Conservation (phyloP, 92 coral and sea anemone genomes). For the Anthopleura xanthogrammica region DNA sequence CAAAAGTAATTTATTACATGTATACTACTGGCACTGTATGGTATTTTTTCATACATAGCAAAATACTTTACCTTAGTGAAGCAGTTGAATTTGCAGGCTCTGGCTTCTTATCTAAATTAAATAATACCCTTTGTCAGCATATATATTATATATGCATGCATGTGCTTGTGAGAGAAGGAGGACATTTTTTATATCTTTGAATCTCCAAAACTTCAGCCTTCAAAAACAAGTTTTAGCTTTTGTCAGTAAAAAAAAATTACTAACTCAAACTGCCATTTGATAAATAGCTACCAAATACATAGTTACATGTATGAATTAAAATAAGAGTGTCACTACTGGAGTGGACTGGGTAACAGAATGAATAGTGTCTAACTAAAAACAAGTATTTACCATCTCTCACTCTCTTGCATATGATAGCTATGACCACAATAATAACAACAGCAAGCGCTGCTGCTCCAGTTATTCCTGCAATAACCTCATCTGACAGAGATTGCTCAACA, state of each 20-base stretch:
- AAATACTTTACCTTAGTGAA: neutral
- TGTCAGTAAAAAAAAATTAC: too few species aligned
- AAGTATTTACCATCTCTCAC: conserved; percentile 19
- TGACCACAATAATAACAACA: conserved; percentile 18
- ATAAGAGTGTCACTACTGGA: too few species aligned
- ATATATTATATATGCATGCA: neutral
- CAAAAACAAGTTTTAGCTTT: too few species aligned
- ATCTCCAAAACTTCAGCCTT: too few species aligned
- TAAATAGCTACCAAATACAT: too few species aligned
- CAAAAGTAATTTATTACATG: too few species aligned
- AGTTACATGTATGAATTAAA: too few species aligned
- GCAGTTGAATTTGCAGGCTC: neutral
- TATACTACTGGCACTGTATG: too few species aligned
- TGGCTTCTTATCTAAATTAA: neutral
- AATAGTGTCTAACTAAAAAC: neutral
- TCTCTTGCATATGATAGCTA: conserved; percentile 24
- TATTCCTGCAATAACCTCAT: conserved; percentile 27
- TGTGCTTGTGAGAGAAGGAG: neutral
- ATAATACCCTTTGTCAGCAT: neutral
- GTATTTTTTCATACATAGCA: neutral
- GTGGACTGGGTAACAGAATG: too few species aligned
- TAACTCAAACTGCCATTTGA: too few species aligned
- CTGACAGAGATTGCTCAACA: neutral
- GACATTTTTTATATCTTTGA: too few species aligned
- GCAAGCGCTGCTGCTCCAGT: conserved; percentile 22